Conservation (phyloP, 2,797 vertebrate species). For the Amazona finschi region DNA sequence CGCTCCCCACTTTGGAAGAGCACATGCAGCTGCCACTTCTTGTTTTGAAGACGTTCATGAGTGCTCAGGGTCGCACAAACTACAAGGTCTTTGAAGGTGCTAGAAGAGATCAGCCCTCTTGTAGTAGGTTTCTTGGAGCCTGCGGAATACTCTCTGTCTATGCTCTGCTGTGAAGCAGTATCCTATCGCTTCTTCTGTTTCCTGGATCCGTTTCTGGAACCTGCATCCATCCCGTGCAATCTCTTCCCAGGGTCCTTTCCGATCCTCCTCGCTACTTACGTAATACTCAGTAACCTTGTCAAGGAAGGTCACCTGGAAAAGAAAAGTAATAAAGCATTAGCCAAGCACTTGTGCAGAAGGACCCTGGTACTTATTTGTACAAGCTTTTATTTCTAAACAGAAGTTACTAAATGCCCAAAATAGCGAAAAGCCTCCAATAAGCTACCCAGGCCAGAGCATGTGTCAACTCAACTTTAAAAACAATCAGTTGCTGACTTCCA, state of each 20-base stretch:
- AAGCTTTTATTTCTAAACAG: background rate
- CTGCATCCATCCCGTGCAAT: conserved; percentile 88
- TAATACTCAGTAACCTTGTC: conserved; percentile 91
- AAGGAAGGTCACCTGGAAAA: conserved; percentile 88
- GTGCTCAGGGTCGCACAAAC: background rate
- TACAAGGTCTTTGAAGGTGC: background rate
- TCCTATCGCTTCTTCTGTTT: conserved; percentile 86
- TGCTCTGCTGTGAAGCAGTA: conserved; percentile 84
- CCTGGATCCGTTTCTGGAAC: conserved; percentile 88
- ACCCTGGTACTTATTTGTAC: background rate
- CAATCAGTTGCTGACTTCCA: no score
- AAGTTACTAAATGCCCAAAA: background rate
- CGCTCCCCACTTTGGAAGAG: background rate
- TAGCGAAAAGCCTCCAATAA: background rate
- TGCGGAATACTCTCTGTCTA: conserved; percentile 73
- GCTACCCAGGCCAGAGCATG: fast-evolving
- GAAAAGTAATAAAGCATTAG: background rate
- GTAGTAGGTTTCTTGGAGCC: conserved; percentile 54
- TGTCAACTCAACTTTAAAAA: background rate
- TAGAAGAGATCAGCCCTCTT: conserved; percentile 3
- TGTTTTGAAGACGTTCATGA: background rate
- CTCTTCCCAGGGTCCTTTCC: conserved; percentile 92
- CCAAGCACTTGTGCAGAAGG: background rate
- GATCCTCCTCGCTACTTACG: conserved; percentile 86
- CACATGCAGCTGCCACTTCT: conserved; percentile 66